A percentile compares a stretch with the other conserved stretches of the same genome.
phyloP scores from a whole-genome alignment of 2,888 invertebrate genomes.

The Orchesellides sinensis region DNA sequence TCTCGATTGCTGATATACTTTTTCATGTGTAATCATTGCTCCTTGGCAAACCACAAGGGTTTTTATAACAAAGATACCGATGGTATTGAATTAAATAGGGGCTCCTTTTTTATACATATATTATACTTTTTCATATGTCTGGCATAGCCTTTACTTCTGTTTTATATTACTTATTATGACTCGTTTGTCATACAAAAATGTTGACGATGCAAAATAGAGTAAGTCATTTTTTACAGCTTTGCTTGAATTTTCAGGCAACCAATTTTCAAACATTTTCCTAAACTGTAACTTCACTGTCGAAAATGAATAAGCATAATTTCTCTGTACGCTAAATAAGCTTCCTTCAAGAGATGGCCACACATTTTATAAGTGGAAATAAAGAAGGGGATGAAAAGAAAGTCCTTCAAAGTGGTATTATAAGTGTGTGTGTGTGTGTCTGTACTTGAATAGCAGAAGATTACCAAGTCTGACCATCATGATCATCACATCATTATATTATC shows the following conservation, averaged over 20 bases:
- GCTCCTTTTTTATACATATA: not conserved
- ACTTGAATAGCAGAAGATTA: not conserved
- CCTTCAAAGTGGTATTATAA: not conserved
- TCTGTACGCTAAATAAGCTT: no score
- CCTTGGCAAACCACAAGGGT: conserved; percentile 43
- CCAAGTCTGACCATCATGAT: conserved; percentile 29
- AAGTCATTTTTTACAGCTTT: no score
- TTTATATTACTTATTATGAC: no score
- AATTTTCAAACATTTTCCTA: no score
- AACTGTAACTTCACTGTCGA: no score
- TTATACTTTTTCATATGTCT: not conserved
- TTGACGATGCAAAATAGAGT: no score
- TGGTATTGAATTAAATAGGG: conserved; percentile 38
- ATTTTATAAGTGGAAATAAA: no score
- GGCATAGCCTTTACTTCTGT: no score
- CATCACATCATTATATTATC: conserved; percentile 38
- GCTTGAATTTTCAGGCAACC: no score
- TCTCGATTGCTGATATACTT: not conserved
- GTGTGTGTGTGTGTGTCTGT: not conserved
- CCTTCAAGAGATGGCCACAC: no score
- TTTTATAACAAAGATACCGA: conserved; percentile 52
- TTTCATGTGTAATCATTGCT: conserved; percentile 20
- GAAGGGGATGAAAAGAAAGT: not conserved
- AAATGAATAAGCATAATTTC: not conserved
- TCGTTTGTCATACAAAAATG: no score